Percentiles rank a stretch among this genome's conserved stretches.
These are phyloP conservation scores for Rhingia rostrata DNA, from an alignment of 2,888 invertebrate species.

Conservation along the genomic window DNA sequence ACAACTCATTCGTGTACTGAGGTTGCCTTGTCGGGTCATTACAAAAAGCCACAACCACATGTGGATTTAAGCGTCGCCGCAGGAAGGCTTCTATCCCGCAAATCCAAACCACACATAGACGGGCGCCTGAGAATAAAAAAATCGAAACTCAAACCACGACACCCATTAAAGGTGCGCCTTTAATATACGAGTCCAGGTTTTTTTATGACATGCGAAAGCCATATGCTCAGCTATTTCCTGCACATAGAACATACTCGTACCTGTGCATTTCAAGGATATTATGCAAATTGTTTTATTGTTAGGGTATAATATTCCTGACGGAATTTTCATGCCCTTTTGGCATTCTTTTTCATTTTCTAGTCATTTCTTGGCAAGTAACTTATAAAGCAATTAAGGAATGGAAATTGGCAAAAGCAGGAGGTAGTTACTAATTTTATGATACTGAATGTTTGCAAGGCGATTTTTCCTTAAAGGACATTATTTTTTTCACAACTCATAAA, in stretches of 20 bases:
- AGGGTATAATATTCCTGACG: not conserved
- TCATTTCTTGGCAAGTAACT: conserved; percentile 38
- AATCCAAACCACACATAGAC: conserved; percentile 6
- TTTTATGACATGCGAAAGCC: conserved; percentile 15
- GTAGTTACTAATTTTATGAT: conserved; percentile 42
- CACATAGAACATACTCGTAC: not conserved
- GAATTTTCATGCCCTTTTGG: conserved; percentile 34
- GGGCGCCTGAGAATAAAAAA: not conserved
- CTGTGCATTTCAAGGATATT: conserved; percentile 21
- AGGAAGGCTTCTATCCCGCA: not conserved
- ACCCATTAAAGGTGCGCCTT: conserved; percentile 19
- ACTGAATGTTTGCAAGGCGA: not conserved
- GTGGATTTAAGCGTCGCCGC: conserved; percentile 32
- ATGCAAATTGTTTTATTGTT: conserved; percentile 54
- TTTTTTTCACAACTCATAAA: not conserved
- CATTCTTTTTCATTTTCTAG: not conserved
- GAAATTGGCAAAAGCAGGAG: conserved; percentile 39
- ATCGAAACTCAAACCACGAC: not conserved
- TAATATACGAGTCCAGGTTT: not conserved
- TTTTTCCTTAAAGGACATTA: not conserved
- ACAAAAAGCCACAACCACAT: conserved; percentile 38
- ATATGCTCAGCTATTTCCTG: not conserved
- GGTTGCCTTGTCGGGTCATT: conserved; percentile 15
- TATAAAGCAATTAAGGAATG: conserved; percentile 47
- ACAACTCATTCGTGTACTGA: conserved; percentile 4